Evolutionary conservation across 2,888 invertebrate species (phyloP).

Genomic region (Luperina testacea): DNA sequence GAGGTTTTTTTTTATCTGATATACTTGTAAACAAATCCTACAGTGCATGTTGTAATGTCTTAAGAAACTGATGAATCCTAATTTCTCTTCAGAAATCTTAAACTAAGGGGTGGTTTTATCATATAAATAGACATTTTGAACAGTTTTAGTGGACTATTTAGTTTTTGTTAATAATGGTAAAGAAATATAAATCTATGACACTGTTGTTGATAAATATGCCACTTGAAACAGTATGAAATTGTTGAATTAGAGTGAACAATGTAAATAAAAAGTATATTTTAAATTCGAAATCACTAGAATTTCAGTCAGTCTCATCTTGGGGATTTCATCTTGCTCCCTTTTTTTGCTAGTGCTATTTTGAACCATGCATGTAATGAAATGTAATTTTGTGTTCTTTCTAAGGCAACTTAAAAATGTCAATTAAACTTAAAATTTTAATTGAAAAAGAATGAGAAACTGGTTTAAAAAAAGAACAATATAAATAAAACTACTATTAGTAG

Average conservation of each 20-base stretch:
- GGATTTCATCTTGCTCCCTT: background rate
- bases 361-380: background rate
- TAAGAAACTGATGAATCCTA: slow-evolving; percentile 37
- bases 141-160: background rate
- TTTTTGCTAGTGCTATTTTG: background rate
- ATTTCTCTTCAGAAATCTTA: slow-evolving; percentile 3
- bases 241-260: background rate
- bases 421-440: background rate
- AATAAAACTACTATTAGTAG: background rate
- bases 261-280: background rate
- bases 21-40: slow-evolving; percentile 65
- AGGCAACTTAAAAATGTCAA: background rate
- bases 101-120: background rate
- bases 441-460: too few species aligned
- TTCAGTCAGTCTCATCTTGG: background rate
- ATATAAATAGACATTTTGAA: background rate
- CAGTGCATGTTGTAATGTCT: slow-evolving; percentile 55
- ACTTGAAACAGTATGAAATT: slow-evolving; percentile 6
- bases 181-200: slow-evolving; percentile 12
- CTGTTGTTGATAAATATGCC: slow-evolving; percentile 28
- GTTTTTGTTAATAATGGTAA: slow-evolving; percentile 12
- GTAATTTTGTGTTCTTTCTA: background rate
- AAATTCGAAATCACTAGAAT: background rate
- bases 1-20: slow-evolving; percentile 48
- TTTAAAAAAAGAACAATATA: background rate